Percentiles rank a stretch among this genome's conserved stretches.
These are phyloP conservation scores for Daphoenositta chrysoptera DNA, from an alignment of 2,113 vertebrate genomes.

Conservation along the genomic window DNA sequence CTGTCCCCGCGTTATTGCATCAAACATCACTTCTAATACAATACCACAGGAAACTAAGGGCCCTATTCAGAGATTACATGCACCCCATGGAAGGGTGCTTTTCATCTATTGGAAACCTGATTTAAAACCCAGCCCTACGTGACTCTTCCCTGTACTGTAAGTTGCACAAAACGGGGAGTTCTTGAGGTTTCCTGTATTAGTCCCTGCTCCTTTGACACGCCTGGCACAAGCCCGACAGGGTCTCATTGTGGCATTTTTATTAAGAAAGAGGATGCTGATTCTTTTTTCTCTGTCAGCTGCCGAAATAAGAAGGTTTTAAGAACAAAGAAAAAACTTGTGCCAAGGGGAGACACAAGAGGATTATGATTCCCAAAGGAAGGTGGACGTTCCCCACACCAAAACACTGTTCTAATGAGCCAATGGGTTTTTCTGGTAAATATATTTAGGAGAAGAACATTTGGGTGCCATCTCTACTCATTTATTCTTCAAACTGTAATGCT, in stretches of 20 bases:
- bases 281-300: constrained; percentile 59
- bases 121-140: constrained; percentile 20
- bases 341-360: constrained; percentile 32
- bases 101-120: constrained; percentile 43
- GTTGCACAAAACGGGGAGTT: constrained; percentile 31
- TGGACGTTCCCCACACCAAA: neutral
- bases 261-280: constrained; percentile 24
- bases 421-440: constrained; percentile 57
- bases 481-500: constrained; percentile 74
- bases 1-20: constrained; percentile 11
- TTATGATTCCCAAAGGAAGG: constrained; percentile 28
- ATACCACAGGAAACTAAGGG: constrained; percentile 29
- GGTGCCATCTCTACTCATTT: constrained; percentile 72
- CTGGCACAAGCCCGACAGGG: constrained; percentile 29
- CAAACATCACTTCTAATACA: neutral
- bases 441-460: constrained; percentile 66
- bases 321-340: constrained; percentile 60
- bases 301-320: constrained; percentile 62
- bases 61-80: constrained; percentile 45
- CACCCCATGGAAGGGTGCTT: constrained; percentile 41
- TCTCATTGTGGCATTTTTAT: constrained; percentile 47
- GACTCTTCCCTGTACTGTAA: constrained; percentile 38
- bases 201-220: constrained; percentile 51
- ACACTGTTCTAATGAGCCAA: neutral
- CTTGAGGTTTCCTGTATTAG: constrained; percentile 28